Evolutionary conservation across 2,888 invertebrate genomes (phyloP).

Genomic region (Pachliopta kotzebuea): DNA sequence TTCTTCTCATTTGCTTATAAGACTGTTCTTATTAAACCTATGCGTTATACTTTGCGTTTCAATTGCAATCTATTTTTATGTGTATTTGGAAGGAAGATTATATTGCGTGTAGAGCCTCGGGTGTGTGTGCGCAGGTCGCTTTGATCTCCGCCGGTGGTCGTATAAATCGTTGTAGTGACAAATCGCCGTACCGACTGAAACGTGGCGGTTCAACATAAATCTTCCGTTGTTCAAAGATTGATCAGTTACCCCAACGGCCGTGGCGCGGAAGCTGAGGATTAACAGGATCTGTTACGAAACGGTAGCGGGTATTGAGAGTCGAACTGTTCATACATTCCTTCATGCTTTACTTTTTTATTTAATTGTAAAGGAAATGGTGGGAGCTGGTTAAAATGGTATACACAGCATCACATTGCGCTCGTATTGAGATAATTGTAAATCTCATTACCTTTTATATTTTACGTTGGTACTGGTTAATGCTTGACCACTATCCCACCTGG

Average conservation of each 20-base stretch:
- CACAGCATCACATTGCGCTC: no score
- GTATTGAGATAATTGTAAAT: no score
- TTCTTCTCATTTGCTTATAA: no score
- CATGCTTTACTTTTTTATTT: no score
- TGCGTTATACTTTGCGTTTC: no score
- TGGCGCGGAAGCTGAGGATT: neutral
- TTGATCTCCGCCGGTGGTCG: conserved; percentile 68
- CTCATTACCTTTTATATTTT: no score
- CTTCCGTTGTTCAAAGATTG: conserved; percentile 13
- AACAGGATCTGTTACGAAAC: conserved; percentile 2
- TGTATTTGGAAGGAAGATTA: conserved; percentile 32
- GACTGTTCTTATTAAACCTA: no score
- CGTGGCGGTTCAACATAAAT: conserved; percentile 30
- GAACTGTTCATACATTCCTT: no score
- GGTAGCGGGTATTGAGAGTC: neutral
- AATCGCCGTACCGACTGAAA: conserved; percentile 49
- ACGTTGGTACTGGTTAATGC: no score
- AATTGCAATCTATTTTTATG: conserved; percentile 31
- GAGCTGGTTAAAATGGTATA: no score
- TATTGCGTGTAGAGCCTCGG: conserved; percentile 28
- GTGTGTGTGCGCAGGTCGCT: conserved; percentile 36
- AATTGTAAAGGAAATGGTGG: no score
- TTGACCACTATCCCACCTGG: no score
- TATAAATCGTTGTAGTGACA: conserved; percentile 60
- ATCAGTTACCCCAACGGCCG: conserved; percentile 8